Evolutionary conservation across 2,797 vertebrate genomes (phyloP).

Genomic region (Silurus aristotelis): DNA sequence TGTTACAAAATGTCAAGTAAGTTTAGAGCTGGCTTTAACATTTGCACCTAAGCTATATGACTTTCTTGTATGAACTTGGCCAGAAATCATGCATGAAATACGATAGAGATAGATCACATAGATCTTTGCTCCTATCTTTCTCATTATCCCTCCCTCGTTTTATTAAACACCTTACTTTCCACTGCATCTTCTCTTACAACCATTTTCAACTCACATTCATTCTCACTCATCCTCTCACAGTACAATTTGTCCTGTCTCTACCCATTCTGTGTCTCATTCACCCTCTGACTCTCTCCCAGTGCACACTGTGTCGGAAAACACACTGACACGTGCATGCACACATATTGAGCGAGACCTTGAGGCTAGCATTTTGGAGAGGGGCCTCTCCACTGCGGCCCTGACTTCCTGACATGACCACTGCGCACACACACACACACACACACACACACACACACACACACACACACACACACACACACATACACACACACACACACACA

Average conservation of each 20-base stretch:
- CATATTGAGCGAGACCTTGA: slow-evolving; percentile 71
- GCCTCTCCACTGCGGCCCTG: slow-evolving; percentile 76
- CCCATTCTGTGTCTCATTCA: slow-evolving; percentile 32
- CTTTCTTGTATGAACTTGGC: background rate
- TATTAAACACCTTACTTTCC: slow-evolving; percentile 31
- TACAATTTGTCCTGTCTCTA: slow-evolving; percentile 18
- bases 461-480: slow-evolving; percentile 26
- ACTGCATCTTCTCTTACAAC: slow-evolving; percentile 4
- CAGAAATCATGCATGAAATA: background rate
- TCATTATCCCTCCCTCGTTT: background rate
- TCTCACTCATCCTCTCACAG: background rate
- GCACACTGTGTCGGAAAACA: slow-evolving; percentile 47
- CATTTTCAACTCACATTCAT: slow-evolving; percentile 13
- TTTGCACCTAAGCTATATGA: background rate
- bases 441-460: slow-evolving; percentile 31
- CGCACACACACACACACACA: slow-evolving; percentile 4
- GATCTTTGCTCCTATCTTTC: background rate
- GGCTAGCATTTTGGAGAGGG: slow-evolving; percentile 76
- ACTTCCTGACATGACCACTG: slow-evolving; percentile 77
- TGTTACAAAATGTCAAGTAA: background rate
- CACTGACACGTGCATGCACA: slow-evolving; percentile 50
- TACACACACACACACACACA: background rate
- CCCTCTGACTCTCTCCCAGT: slow-evolving; percentile 49
- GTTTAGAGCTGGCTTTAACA: background rate
- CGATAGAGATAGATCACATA: background rate